Base-by-base conservation (phyloP, 1,140 invertebrate genomes). In the Drosophila nikananu region DNA sequence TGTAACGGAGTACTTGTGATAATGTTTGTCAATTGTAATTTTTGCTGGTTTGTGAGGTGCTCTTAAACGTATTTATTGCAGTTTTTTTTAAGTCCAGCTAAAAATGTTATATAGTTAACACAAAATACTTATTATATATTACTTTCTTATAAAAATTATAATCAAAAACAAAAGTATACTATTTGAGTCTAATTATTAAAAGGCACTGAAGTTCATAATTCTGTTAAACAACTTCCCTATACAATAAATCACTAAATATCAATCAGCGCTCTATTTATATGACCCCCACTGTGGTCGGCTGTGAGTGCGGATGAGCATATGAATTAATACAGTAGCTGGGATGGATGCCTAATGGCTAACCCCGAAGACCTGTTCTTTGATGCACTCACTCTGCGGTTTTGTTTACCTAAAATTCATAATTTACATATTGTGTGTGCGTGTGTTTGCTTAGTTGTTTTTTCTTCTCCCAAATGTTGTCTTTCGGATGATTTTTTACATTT, bases 391-490 rank as follows among this genome's bases (percentile, higher is more conserved):
- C 49, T 19, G 46, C 60, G 59, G 63, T 37, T 82, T 72, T 90
- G 84, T 90, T 89, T 89, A 89, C 84, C 81, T 77, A 89, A 84
- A 83, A 90, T 90, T 89, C 86, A 89, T 89, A 90, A 89, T 89
- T 89, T 89, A 89, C 84, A 89, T 89, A 89, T 90, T 90, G 81
- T 74, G 44, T 72, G 71, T 61, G 41, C 46, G 55, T 77, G 55
- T 72, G 80, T 65, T 55, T 68, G 66, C 51, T 39, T 66, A 41
- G 75, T 61, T 77, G 59, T 54, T 67, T 80, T 44, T 54, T 54
- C n/a, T 55, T n/a, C 52, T 17, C n/a, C 63, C 13, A 19, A 58
- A 30, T 76, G 67, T 68, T 84, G 73, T 84, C 68, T 86, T 81
- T 81, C 25, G 54, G 57, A 81, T 87, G 84, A 89, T 89, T 89